These are phyloP conservation scores for Dryas iulia DNA, from an alignment of 1,140 invertebrate genomes.

Conservation along the genomic window DNA sequence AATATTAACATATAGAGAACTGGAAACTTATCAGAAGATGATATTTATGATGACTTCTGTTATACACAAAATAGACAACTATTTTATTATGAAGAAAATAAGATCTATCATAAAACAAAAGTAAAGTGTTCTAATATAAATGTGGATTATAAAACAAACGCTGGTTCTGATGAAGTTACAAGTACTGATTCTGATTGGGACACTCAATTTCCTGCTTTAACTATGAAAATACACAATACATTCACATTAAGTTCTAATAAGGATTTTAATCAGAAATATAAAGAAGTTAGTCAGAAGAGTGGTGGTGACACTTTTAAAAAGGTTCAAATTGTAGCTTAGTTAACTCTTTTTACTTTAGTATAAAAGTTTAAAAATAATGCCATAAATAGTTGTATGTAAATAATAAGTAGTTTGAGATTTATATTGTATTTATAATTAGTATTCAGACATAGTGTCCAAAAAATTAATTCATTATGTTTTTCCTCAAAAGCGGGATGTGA, in stretches of 20 bases:
- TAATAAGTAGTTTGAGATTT: too few species aligned
- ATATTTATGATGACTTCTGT: constrained; percentile 50
- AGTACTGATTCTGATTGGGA: constrained; percentile 70
- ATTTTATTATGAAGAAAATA: constrained; percentile 64
- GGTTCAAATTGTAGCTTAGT: constrained; percentile 41
- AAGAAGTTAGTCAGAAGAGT: constrained; percentile 60
- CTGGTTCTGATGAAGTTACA: constrained; percentile 63
- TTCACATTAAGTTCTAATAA: constrained; percentile 64
- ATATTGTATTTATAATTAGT: too few species aligned
- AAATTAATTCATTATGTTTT: too few species aligned
- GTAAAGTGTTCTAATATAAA: constrained; percentile 33
- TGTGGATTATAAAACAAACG: constrained; percentile 42
- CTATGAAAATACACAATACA: constrained; percentile 66
- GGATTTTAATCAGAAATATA: constrained; percentile 52
- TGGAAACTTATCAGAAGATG: constrained; percentile 66
- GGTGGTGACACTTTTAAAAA: constrained; percentile 62
- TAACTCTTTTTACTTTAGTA: too few species aligned
- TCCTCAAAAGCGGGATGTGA: too few species aligned
- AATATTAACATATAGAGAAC: constrained; percentile 15
- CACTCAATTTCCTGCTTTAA: constrained; percentile 65
- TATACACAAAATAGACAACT: constrained; percentile 45
- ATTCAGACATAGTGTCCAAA: too few species aligned
- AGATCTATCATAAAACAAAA: constrained; percentile 66
- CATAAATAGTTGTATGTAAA: too few species aligned
- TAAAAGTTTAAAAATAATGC: too few species aligned